Conservation (phyloP, 1,140 invertebrate genomes). For the Cecropterus lyciades region DNA sequence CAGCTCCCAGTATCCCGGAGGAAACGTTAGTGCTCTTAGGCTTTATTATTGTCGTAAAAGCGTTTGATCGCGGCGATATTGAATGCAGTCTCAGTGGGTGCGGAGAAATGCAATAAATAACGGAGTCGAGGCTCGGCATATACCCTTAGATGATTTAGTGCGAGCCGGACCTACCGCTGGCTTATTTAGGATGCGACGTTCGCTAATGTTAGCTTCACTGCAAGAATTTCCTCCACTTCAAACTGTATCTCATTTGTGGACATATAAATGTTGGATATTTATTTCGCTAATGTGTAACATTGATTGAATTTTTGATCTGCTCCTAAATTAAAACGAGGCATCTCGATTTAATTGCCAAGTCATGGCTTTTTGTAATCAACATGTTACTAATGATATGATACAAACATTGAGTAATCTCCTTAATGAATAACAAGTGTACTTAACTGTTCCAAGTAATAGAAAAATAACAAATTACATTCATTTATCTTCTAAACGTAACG, state of each 20-base stretch:
- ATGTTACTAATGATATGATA: neutral
- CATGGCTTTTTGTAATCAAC: neutral
- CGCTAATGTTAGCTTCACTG: conserved; percentile 7
- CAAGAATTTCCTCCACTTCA: conserved; percentile 5
- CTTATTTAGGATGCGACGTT: conserved; percentile 45
- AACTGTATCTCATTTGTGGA: neutral
- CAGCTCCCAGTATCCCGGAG: conserved; percentile 36
- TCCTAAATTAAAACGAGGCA: no score
- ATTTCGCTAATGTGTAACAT: no score
- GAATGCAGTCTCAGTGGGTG: conserved; percentile 56
- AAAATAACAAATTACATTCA: conserved; percentile 31
- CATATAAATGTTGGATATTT: neutral
- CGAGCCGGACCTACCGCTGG: conserved; percentile 42
- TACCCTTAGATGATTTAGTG: conserved; percentile 60
- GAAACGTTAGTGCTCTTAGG: conserved; percentile 44
- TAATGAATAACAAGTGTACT: neutral
- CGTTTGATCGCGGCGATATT: conserved; percentile 61
- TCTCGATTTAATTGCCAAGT: neutral
- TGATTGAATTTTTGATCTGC: no score
- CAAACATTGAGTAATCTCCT: neutral
- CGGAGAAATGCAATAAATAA: conserved; percentile 70
- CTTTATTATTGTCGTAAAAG: conserved; percentile 63
- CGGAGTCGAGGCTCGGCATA: conserved; percentile 48
- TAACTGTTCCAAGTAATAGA: neutral
- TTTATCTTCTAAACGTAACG: conserved; percentile 25